Percentiles rank a stretch among this genome's conserved stretches.
These are phyloP conservation scores for Thymelicus acteon DNA, from an alignment of 2,888 invertebrate genomes.

Conservation along the genomic window DNA sequence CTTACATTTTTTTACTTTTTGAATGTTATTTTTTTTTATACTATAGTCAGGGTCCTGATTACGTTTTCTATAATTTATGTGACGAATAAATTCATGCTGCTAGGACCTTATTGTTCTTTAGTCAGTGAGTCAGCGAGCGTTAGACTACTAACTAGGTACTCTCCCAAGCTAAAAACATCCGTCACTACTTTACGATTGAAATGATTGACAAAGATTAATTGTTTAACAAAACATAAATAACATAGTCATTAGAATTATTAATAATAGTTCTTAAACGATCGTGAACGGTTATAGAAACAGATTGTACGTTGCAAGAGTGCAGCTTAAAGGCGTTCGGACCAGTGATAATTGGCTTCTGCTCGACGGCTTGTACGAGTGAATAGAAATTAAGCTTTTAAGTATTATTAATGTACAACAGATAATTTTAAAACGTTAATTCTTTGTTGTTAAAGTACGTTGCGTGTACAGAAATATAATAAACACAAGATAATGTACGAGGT, in stretches of 20 bases:
- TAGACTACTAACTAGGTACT: too few relatives aligned
- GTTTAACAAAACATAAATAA: constrained; percentile 4
- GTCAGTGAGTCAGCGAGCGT: too few relatives aligned
- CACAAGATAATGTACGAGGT: too few relatives aligned
- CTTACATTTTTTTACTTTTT: too few relatives aligned
- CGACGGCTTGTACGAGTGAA: constrained; percentile 5
- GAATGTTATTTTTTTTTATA: too few relatives aligned
- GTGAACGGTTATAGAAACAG: constrained; percentile 11
- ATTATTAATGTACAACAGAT: constrained; percentile 5
- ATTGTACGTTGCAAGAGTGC: constrained; percentile 18
- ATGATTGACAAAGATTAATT: constrained; percentile 9
- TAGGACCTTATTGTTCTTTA: too few relatives aligned
- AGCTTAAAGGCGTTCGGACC: constrained; percentile 1
- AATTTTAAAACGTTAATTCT: not conserved
- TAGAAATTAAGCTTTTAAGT: constrained; percentile 21
- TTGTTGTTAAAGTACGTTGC: not conserved
- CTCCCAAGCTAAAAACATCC: not conserved
- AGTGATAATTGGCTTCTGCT: constrained; percentile 19
- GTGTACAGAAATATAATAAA: not conserved
- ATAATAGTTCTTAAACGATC: constrained; percentile 2
- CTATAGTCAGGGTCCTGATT: too few relatives aligned
- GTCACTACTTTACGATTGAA: not conserved
- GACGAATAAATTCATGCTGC: too few relatives aligned
- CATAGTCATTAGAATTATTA: constrained; percentile 12
- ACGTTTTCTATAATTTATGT: too few relatives aligned